Conservation (phyloP, 2,797 vertebrate genomes). For the Myoxocephalus aenaeus region DNA sequence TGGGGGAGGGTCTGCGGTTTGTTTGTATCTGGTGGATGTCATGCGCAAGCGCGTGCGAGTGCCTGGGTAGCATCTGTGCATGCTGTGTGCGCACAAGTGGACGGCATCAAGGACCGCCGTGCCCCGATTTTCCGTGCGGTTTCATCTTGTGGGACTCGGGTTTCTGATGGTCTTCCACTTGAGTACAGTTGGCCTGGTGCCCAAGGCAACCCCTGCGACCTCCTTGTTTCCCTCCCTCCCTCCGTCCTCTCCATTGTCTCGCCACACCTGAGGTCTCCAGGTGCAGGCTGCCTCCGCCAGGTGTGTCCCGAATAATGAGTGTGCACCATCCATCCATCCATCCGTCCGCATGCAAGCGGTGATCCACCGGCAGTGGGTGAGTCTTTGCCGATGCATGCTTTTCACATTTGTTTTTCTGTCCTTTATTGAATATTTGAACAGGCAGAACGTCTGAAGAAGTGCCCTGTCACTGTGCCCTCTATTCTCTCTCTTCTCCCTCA, state of each 20-base stretch:
- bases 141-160: conserved; percentile 46
- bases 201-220: conserved; percentile 48
- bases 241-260: conserved; percentile 24
- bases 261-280: conserved; percentile 65
- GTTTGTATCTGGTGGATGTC: conserved; percentile 55
- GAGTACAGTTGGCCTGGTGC: conserved; percentile 62
- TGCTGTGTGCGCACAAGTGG: conserved; percentile 46
- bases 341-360: background rate
- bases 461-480: conserved; percentile 36
- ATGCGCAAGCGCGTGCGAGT: conserved; percentile 26
- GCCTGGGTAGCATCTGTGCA: conserved; percentile 69
- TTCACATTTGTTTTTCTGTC: conserved; percentile 48
- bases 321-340: background rate
- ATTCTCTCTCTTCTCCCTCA: conserved; percentile 43
- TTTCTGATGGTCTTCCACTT: conserved; percentile 63
- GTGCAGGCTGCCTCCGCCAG: conserved; percentile 47
- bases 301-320: conserved; percentile 53
- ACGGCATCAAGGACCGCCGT: conserved; percentile 49
- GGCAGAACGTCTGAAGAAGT: conserved; percentile 60
- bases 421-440: conserved; percentile 77
- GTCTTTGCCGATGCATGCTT: conserved; percentile 29
- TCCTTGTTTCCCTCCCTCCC: conserved; percentile 21
- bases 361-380: background rate
- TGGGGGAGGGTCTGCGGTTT: conserved; percentile 36
- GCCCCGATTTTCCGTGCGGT: conserved; percentile 62